Base-by-base conservation (phyloP, 2,797 vertebrate genomes). In the Moxostoma hubbsi region DNA sequence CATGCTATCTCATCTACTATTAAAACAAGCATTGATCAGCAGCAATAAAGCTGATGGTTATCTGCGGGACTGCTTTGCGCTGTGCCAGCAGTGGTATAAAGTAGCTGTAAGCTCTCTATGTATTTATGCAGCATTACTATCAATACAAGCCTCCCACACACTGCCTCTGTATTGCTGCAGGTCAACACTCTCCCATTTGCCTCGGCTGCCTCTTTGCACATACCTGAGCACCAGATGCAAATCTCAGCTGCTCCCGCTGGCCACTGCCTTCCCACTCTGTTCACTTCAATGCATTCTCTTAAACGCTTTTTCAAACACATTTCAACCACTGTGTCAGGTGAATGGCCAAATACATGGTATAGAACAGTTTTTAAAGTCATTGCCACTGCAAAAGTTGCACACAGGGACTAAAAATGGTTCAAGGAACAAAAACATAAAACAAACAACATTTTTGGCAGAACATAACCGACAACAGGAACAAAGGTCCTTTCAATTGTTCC, bases 71-170 rank as follows among this genome's bases (percentile, higher is more conserved):
- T n/a, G 45, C n/a, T 46, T 47, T 51, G 67, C 12, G 1, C 16
- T 54, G 50, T 68, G 77, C 75, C 79, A 80, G 73, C 59, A 65
- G 73, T 16, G 15, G 77, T 74, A 57, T 73, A 62, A 82, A 82
- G 72, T 24, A 55, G 67, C 70, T 59, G 54, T 66, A 70, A 81
- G 79, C 79, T 79, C 78, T 85, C 69, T 16, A 61, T 79, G 72
- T 77, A 72, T 82, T 81, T 77, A 77, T 77, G 84, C 79, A 9
- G 79, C 65, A 62, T 75, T 75, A 73, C 82, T 84, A 84, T 85
- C 80, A 84, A 85, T 82, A 84, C 82, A 73, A 75, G 54, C 82
- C 84, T 83, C 84, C 84, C 80, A 84, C 80, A 77, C 80, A 46
- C 51, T 70, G 73, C 72, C 54, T 82, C 68, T 81, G 15, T 67